Evolutionary conservation across 1,140 invertebrate species (phyloP), one percentile per base, ranked within the genome.

Genomic region (Galleria mellonella): DNA sequence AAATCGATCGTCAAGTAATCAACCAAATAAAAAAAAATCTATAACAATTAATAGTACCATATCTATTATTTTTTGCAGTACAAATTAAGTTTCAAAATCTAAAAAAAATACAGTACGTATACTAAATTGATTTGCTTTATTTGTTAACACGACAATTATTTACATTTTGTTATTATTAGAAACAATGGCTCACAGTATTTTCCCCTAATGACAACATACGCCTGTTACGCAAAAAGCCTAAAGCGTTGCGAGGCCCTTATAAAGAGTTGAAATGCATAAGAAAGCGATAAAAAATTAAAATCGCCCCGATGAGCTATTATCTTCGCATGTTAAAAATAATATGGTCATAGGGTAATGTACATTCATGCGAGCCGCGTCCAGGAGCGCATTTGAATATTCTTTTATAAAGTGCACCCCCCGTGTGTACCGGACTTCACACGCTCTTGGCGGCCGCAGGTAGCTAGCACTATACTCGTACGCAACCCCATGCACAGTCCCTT

Each of bases 281-380:
- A 72, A 79, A 65, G 64, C 65, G 55, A 72, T 67, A 83, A 83
- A 84, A 83, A 83, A 85, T 82, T 85, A 82, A 79, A 83, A 82
- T 85, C 76, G 72, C 76, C 75, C 78, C 78, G 82, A 84, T 85
- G 69, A 71, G 71, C 76, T 66, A 83, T 85, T 85, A 85, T 85
- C 82, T 83, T 83, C 52, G 64, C 60, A 82, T 72, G 78, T 78
- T 85, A 85, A 75, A 85, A 85, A 85, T 85, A 85, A 83, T 84
- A 81, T 76, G 82, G 78, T 77, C 78, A 83, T 83, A 79, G 81
- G 74, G 81, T 74, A 72, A 70, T 72, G 75, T 58, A 82, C 71
- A 83, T 83, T 85, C 82, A 83, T 78, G 73, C 73, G 72, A 73
- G 74, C 66, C 65, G 53, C 72, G 82, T 85, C 82, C 78, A 85